Evolutionary conservation across 2,113 vertebrate genomes (phyloP).

Genomic region (Vulpes vulpes): DNA sequence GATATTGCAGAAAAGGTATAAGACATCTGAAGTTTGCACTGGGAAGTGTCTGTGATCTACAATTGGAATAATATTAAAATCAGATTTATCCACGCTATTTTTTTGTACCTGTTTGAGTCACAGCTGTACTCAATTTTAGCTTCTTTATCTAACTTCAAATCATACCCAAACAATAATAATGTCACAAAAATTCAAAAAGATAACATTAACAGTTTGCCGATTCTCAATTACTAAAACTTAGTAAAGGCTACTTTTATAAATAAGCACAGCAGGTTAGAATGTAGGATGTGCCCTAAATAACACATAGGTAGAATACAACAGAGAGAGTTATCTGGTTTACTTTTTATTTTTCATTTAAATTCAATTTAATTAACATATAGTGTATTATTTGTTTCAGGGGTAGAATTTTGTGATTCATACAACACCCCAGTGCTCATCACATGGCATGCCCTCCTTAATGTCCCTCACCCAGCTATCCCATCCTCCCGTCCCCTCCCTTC

Average conservation of each 20-base stretch:
- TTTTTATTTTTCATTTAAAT: not conserved
- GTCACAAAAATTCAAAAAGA: not conserved
- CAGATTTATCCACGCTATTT: not conserved
- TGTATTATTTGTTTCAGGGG: not conserved
- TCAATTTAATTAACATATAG: not conserved
- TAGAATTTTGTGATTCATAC: not conserved
- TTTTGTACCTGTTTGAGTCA: not conserved
- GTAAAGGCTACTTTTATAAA: not conserved
- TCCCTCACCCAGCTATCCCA: not conserved
- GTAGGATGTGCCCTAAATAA: not conserved
- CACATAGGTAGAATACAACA: not conserved
- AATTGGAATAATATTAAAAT: not conserved
- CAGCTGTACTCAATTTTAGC: not conserved
- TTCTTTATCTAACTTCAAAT: not conserved
- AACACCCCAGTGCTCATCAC: not conserved
- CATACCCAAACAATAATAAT: not conserved
- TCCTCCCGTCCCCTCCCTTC: not conserved
- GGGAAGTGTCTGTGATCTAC: no score
- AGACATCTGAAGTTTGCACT: fast-evolving
- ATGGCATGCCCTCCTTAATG: not conserved
- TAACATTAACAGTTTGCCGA: not conserved
- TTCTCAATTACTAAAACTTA: not conserved
- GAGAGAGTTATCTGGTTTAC: not conserved
- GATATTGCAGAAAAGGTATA: not conserved
- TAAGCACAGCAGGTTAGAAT: not conserved